phyloP scores from a whole-genome alignment of 2,888 invertebrate genomes.

The Zygaena filipendulae region DNA sequence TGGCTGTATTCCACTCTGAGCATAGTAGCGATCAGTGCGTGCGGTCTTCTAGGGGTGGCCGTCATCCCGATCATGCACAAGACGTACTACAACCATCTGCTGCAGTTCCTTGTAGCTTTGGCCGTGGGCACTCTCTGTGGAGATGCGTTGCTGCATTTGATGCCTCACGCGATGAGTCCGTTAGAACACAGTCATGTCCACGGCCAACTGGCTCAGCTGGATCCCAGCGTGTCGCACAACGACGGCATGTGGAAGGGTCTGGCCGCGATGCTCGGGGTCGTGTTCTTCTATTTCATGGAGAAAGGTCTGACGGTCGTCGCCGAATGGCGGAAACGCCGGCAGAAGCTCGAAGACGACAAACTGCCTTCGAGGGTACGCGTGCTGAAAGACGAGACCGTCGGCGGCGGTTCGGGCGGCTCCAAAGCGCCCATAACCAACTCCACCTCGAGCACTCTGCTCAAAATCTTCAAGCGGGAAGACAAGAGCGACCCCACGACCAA shows the following conservation, averaged over 20 bases:
- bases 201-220: conserved; percentile 20
- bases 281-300: conserved; percentile 91
- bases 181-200: conserved; percentile 27
- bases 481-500: conserved; percentile 66
- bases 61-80: conserved; percentile 93
- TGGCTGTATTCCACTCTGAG: conserved; percentile 88
- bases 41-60: conserved; percentile 87
- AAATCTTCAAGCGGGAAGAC: conserved; percentile 52
- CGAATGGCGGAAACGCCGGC: conserved; percentile 82
- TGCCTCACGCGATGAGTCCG: conserved; percentile 83
- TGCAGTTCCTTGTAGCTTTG: conserved; percentile 92
- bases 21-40: conserved; percentile 85
- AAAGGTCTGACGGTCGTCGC: conserved; percentile 81
- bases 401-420: conserved; percentile 42
- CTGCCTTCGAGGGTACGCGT: conserved; percentile 78
- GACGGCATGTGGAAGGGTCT: conserved; percentile 88
- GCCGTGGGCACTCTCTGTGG: conserved; percentile 93
- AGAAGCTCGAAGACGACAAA: conserved; percentile 73
- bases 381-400: conserved; percentile 73
- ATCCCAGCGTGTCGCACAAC: conserved; percentile 54
- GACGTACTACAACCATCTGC: conserved; percentile 85
- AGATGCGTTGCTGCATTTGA: conserved; percentile 90
- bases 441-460: conserved; percentile 48
- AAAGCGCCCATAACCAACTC: conserved; percentile 50
- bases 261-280: conserved; percentile 82